Conservation (phyloP, 2,888 invertebrate genomes). For the Liopterus haemorrhoidalis region DNA sequence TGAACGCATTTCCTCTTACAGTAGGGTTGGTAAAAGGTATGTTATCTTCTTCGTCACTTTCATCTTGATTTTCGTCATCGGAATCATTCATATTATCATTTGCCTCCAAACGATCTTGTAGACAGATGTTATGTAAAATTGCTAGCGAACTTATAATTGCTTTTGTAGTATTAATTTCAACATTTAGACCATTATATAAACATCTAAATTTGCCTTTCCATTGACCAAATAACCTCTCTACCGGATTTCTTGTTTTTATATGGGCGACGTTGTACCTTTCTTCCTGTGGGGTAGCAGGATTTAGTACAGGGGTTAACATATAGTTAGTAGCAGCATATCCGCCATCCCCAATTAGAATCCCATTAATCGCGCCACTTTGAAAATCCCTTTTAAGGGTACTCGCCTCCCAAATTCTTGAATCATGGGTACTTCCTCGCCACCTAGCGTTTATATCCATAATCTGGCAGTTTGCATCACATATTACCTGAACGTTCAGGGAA, state of each 20-base stretch:
- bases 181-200: slow-evolving; percentile 15
- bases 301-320: slow-evolving; percentile 31
- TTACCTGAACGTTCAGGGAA: too few relatives aligned
- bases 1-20: too few relatives aligned
- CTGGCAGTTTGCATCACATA: too few relatives aligned
- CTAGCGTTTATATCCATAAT: too few relatives aligned
- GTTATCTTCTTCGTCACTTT: neutral
- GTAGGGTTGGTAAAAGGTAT: too few relatives aligned
- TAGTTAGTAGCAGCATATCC: slow-evolving; percentile 29
- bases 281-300: slow-evolving; percentile 27
- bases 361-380: slow-evolving; percentile 20
- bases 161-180: slow-evolving; percentile 12
- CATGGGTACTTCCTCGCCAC: too few relatives aligned
- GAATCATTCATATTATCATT: neutral
- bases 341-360: slow-evolving; percentile 32
- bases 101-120: slow-evolving; percentile 1
- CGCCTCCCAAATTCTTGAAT: too few relatives aligned
- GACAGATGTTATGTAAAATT: slow-evolving; percentile 19
- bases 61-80: neutral
- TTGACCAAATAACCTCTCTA: slow-evolving; percentile 31
- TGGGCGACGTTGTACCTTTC: slow-evolving; percentile 32
- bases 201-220: slow-evolving; percentile 24
- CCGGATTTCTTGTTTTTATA: slow-evolving; percentile 29
- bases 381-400: too few relatives aligned
- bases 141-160: slow-evolving; percentile 17